phyloP scores from a whole-genome alignment of 2,797 vertebrate species.

The Anisognathus igniventris region DNA sequence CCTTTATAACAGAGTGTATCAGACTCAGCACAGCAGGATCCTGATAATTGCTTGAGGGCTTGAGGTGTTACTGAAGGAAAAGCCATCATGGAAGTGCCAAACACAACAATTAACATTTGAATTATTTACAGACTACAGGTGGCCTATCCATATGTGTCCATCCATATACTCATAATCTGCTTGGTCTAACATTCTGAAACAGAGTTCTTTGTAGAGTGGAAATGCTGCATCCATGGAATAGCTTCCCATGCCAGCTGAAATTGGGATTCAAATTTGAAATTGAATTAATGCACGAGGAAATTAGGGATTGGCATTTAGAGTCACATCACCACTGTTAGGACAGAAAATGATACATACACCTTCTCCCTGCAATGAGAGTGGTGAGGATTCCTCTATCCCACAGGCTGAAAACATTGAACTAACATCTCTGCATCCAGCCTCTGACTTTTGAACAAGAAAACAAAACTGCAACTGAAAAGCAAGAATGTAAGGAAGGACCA shows the following conservation, averaged over 20 bases:
- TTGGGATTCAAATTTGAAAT: background rate
- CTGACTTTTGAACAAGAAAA: background rate
- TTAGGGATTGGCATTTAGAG: background rate
- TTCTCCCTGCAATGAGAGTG: background rate
- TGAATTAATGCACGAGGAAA: background rate
- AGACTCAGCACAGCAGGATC: slow-evolving; percentile 5
- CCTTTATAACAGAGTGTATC: background rate
- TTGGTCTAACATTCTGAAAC: background rate
- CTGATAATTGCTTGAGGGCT: slow-evolving; percentile 34
- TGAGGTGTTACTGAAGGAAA: slow-evolving; percentile 24
- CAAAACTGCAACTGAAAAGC: background rate
- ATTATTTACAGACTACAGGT: slow-evolving; percentile 54
- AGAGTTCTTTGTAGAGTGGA: background rate
- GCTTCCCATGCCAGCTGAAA: background rate
- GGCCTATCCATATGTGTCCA: background rate
- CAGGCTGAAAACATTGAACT: background rate
- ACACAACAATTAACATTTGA: slow-evolving; percentile 51
- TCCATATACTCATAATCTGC: background rate
- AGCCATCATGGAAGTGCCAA: slow-evolving; percentile 20
- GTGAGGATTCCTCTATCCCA: background rate
- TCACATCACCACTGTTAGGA: background rate
- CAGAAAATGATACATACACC: background rate
- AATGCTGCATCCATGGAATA: background rate
- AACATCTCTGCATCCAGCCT: background rate
- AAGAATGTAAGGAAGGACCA: background rate